Percentiles rank a stretch among this genome's conserved stretches.
Evolutionary conservation across 2,888 invertebrate species (phyloP).

Genomic region (Andrena praecox): DNA sequence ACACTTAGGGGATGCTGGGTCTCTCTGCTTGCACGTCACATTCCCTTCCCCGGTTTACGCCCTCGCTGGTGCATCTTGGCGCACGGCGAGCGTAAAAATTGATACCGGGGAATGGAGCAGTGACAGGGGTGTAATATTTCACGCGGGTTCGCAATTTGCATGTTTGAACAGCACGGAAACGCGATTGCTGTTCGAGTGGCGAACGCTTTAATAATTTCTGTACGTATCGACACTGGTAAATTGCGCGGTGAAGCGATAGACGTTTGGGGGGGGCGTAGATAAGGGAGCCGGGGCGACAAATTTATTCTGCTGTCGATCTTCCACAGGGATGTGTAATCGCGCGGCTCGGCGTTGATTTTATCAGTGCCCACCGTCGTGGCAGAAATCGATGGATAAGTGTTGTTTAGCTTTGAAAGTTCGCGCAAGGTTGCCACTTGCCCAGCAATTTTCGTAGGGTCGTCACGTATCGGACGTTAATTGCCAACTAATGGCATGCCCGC

Average conservation of each 20-base stretch:
- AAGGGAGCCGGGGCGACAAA: not conserved
- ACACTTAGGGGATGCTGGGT: not conserved
- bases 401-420: not conserved
- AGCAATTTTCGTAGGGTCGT: conserved; percentile 31
- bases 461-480: conserved; percentile 51
- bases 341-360: not conserved
- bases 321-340: not conserved
- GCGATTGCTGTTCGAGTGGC: not conserved
- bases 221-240: not conserved
- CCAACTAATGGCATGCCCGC: conserved; percentile 39
- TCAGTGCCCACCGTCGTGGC: not conserved
- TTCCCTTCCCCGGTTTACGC: not conserved
- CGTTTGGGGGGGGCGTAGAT: not conserved
- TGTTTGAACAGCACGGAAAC: not conserved
- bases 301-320: conserved; percentile 1
- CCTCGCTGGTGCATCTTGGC: not conserved
- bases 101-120: not conserved
- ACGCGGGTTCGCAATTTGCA: not conserved
- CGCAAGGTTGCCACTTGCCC: not conserved
- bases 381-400: not conserved
- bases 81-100: not conserved
- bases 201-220: not conserved
- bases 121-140: not conserved
- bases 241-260: not conserved
- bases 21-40: not conserved